These are phyloP conservation scores for Trichonephila inaurata DNA, from an alignment of 1,140 invertebrate genomes.

Conservation along the genomic window DNA sequence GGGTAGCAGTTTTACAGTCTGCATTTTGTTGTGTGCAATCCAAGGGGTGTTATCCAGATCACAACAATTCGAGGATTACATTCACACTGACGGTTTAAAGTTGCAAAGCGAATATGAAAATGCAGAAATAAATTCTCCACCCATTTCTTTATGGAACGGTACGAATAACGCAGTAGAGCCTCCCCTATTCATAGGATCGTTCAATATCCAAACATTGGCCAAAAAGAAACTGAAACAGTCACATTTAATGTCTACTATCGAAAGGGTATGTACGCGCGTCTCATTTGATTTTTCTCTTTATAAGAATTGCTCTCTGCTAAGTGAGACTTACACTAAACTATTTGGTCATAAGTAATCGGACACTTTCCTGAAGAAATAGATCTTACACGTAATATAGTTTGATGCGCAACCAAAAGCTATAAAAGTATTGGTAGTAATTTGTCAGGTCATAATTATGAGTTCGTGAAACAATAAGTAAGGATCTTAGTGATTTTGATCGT, in stretches of 20 bases:
- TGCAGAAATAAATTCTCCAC: background rate
- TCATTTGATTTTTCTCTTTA: too few relatives aligned
- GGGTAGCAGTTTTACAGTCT: background rate
- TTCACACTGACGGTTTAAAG: background rate
- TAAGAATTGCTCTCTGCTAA: too few relatives aligned
- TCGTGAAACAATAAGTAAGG: too few relatives aligned
- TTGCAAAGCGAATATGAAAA: background rate
- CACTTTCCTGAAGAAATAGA: too few relatives aligned
- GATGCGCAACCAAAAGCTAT: too few relatives aligned
- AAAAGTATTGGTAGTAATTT: too few relatives aligned
- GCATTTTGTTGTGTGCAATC: background rate
- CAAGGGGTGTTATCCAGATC: background rate
- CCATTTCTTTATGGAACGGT: background rate
- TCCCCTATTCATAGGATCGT: slow-evolving; percentile 63
- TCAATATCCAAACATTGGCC: slow-evolving; percentile 63
- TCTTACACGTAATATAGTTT: too few relatives aligned
- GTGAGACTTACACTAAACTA: too few relatives aligned
- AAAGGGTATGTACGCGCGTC: slow-evolving; percentile 58
- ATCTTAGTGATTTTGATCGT: too few relatives aligned
- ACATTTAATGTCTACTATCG: slow-evolving; percentile 24
- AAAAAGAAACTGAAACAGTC: slow-evolving; percentile 54
- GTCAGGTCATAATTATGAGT: too few relatives aligned
- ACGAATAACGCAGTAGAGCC: slow-evolving; percentile 39
- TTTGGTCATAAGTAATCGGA: too few relatives aligned
- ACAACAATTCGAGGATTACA: background rate